These are phyloP conservation scores for Poecilia latipinna DNA, from an alignment of 2,113 vertebrate genomes.

Conservation along the genomic window DNA sequence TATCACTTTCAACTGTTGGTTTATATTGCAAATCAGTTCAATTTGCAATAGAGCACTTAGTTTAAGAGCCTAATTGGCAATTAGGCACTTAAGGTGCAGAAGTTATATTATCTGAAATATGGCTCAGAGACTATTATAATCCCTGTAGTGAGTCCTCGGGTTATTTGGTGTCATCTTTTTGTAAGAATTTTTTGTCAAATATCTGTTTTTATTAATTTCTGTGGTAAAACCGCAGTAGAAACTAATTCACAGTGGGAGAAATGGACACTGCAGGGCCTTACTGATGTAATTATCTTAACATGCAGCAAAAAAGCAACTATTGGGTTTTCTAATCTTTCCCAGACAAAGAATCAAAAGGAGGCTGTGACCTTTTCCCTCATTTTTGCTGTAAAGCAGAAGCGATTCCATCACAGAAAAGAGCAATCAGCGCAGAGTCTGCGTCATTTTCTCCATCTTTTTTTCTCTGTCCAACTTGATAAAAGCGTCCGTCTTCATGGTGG, in stretches of 20 bases:
- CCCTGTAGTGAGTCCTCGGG: not conserved
- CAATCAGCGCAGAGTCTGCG: conserved; percentile 2
- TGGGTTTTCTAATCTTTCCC: not conserved
- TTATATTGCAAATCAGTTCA: conserved; percentile 1
- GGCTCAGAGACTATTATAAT: not conserved
- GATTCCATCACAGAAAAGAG: conserved; percentile 6
- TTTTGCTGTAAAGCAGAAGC: conserved; percentile 7
- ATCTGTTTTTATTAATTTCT: conserved; percentile 9
- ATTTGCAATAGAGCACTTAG: no score
- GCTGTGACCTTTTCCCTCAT: conserved; percentile 12
- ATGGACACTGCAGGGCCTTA: not conserved
- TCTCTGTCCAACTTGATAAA: conserved; percentile 32
- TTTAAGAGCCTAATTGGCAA: not conserved
- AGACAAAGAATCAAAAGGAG: not conserved
- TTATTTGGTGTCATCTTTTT: conserved; percentile 12
- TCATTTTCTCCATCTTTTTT: conserved; percentile 1
- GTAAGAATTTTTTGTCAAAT: conserved; percentile 1
- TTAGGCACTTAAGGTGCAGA: conserved; percentile 3
- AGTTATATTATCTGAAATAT: conserved; percentile 3
- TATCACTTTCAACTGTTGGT: conserved; percentile 25
- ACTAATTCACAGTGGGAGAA: not conserved
- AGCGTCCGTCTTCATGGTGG: conserved; percentile 29
- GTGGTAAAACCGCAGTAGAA: conserved; percentile 2
- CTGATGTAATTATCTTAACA: conserved; percentile 2
- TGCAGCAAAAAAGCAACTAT: not conserved